These are phyloP conservation scores for Meiosimyza decipiens DNA, from an alignment of 2,888 invertebrate genomes.

Conservation along the genomic window DNA sequence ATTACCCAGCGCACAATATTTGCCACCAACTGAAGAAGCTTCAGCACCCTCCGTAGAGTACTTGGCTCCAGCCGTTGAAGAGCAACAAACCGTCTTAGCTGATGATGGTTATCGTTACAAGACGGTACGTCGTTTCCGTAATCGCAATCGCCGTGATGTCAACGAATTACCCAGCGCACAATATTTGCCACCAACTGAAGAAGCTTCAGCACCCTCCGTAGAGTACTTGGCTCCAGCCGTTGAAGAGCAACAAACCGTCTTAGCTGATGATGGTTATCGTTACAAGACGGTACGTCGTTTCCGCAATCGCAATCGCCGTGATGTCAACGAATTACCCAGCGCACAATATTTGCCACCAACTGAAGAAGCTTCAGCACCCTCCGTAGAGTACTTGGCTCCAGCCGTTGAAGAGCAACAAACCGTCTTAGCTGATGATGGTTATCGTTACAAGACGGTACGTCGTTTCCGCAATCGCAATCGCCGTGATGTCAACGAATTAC, in stretches of 20 bases:
- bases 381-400: constrained; percentile 34
- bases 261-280: constrained; percentile 44
- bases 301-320: constrained; percentile 38
- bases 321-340: constrained; percentile 32
- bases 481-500: constrained; percentile 50
- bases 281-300: constrained; percentile 47
- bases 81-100: constrained; percentile 44
- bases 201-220: constrained; percentile 29
- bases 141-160: constrained; percentile 46
- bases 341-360: constrained; percentile 37
- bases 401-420: constrained; percentile 32
- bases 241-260: constrained; percentile 37
- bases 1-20: constrained; percentile 51
- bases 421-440: constrained; percentile 42
- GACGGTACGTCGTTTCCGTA: constrained; percentile 56
- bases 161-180: constrained; percentile 48
- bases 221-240: constrained; percentile 29
- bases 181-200: constrained; percentile 34
- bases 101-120: constrained; percentile 64
- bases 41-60: constrained; percentile 30
- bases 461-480: constrained; percentile 44
- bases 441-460: constrained; percentile 48
- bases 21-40: constrained; percentile 47
- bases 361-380: constrained; percentile 22
- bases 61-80: constrained; percentile 32